These are phyloP conservation scores for Distichodus sexfasciatus DNA, from an alignment of 2,797 vertebrate species.

Conservation along the genomic window DNA sequence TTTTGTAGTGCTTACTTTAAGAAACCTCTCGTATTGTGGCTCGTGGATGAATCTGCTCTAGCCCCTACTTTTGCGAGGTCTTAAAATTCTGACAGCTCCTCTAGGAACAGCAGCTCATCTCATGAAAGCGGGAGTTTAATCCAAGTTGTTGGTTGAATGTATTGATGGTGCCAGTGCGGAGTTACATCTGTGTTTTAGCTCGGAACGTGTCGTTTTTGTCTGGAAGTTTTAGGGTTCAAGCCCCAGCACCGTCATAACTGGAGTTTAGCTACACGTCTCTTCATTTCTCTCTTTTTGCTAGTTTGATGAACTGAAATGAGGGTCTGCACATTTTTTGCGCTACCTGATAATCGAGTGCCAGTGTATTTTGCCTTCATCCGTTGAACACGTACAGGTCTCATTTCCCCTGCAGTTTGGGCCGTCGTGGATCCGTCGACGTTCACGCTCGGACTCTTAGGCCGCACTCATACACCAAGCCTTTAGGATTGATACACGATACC, in stretches of 20 bases:
- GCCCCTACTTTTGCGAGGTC: neutral
- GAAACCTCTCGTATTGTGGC: too few relatives aligned
- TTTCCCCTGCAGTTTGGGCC: slow-evolving; percentile 9
- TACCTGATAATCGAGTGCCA: slow-evolving; percentile 30
- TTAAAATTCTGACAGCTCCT: neutral
- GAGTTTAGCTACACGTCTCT: too few relatives aligned
- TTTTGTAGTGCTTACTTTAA: neutral
- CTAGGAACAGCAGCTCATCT: neutral
- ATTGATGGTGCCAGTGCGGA: slow-evolving; percentile 22
- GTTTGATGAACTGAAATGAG: neutral
- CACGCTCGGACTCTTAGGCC: neutral
- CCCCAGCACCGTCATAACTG: too few relatives aligned
- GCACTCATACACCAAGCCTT: neutral
- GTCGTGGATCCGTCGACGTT: slow-evolving; percentile 18
- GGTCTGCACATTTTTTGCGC: slow-evolving; percentile 41
- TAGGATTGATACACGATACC: neutral
- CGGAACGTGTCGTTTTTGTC: neutral
- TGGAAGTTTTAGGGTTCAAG: too few relatives aligned
- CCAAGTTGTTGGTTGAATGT: slow-evolving; percentile 56
- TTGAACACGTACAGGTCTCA: slow-evolving; percentile 34
- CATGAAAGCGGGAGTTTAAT: neutral
- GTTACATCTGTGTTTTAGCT: neutral
- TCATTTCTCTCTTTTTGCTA: slow-evolving; percentile 6
- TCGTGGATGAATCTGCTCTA: neutral
- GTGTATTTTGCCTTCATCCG: slow-evolving; percentile 37